These are phyloP conservation scores for Idaea straminata DNA, from an alignment of 2,888 invertebrate species.

Conservation along the genomic window DNA sequence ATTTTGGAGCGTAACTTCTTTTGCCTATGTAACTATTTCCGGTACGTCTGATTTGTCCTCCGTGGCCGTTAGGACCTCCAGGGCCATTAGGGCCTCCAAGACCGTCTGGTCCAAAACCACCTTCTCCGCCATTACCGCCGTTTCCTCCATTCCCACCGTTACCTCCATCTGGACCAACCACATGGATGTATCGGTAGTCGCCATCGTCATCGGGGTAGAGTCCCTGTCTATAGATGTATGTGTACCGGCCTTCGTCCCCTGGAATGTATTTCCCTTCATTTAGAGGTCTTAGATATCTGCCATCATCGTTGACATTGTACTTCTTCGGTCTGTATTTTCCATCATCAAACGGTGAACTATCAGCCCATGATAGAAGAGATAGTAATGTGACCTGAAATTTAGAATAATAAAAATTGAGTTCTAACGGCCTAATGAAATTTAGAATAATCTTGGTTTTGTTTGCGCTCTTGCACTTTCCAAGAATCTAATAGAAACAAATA, in stretches of 20 bases:
- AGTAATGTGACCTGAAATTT: constrained; percentile 48
- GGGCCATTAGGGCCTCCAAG: constrained; percentile 32
- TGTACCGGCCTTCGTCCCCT: constrained; percentile 76
- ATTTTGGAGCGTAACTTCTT: constrained; percentile 59
- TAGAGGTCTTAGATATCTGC: constrained; percentile 63
- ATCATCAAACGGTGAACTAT: constrained; percentile 52
- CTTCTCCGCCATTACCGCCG: constrained; percentile 36
- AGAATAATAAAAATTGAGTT: not conserved
- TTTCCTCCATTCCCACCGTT: constrained; percentile 41
- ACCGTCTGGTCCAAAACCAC: constrained; percentile 29
- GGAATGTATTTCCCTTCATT: constrained; percentile 77
- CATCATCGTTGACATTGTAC: constrained; percentile 59
- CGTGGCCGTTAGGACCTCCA: constrained; percentile 11
- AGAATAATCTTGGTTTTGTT: too few species aligned
- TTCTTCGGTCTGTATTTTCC: constrained; percentile 61
- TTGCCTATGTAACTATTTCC: constrained; percentile 55
- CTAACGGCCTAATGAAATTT: too few species aligned
- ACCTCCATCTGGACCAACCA: constrained; percentile 55
- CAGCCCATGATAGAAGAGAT: constrained; percentile 43
- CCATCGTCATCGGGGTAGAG: constrained; percentile 64
- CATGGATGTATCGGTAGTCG: constrained; percentile 74
- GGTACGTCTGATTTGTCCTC: constrained; percentile 25
- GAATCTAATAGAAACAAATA: too few species aligned
- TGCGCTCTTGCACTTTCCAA: too few species aligned
- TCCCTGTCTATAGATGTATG: constrained; percentile 62